A percentile compares a stretch with the other conserved stretches of the same genome.
Conservation (phyloP, 2,888 invertebrate genomes). For the Acronicta alni region DNA sequence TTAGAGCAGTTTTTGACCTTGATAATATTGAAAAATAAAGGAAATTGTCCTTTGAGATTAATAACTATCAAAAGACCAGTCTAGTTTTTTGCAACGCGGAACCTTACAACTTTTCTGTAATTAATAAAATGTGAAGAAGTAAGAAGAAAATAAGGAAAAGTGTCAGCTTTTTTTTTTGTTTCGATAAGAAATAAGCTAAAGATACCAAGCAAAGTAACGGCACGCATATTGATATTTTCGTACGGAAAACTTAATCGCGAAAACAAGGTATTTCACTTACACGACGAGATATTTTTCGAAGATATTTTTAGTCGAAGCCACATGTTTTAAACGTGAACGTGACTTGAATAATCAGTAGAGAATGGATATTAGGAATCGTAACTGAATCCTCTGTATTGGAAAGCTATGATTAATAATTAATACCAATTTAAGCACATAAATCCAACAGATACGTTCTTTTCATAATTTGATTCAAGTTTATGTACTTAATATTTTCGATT, state of each 20-base stretch:
- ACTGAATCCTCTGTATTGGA: slow-evolving; percentile 31
- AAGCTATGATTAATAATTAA: slow-evolving; percentile 20
- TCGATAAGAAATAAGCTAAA: not conserved
- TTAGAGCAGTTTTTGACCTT: not conserved
- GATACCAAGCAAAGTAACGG: not conserved
- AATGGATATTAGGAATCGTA: not conserved
- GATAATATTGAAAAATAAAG: not conserved
- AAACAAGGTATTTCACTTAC: slow-evolving; percentile 2
- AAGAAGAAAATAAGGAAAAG: not conserved
- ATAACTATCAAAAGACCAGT: not conserved
- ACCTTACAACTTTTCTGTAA: not conserved
- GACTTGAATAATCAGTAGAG: no score
- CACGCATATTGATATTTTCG: no score
- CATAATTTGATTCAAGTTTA: no score
- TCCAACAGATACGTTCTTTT: no score
- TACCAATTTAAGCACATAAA: no score
- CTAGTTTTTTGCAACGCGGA: not conserved
- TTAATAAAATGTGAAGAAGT: not conserved
- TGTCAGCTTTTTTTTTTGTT: no score
- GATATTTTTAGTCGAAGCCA: slow-evolving; percentile 17
- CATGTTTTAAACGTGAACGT: slow-evolving; percentile 31
- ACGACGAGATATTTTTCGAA: slow-evolving; percentile 20
- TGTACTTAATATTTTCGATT: no score
- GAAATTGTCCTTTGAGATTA: not conserved
- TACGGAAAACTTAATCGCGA: slow-evolving; percentile 11